Evolutionary conservation across 1,140 invertebrate species (phyloP), one percentile per base, ranked within the genome.

Genomic region (Mercenaria mercenaria): DNA sequence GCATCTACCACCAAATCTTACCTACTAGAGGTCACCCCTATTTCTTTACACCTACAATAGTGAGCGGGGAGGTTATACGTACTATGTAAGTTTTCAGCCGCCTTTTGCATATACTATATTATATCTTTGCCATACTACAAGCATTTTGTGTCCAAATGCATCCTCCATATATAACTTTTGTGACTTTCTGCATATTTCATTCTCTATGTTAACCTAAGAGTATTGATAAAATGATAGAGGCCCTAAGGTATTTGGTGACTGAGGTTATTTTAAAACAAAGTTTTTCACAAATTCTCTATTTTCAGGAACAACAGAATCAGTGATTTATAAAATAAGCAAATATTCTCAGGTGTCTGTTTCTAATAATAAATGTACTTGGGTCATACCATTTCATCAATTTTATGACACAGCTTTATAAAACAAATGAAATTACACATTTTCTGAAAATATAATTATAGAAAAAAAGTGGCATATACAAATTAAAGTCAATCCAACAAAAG

Each of bases 41-140:
- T 34, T 56, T 79, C 76, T 56, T 79, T 79, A 79, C 32, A 79
- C 76, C 76, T 79, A 79, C 76, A 79, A 79, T 79, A 79, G 47
- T 79, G 76, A 79, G 76, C 76, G 50, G 72, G 72, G 32, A 37
- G 76, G 76, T 32, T 79, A 79, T 56, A 79, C 13, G 32, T 20
- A 77, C 32, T 79, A 79, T 37, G 67, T 72, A 37, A 39, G 67
- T 64, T 18, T 20, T 59, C 76, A 79, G 76, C 50, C 47, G 50
- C 47, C 34, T 1, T n/a, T 64, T 37, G 67, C 67, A 72, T 41
- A 47, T 47, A 47, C 43, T 47, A 47, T 47, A 72, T 72, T 72
- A 72, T 39, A 72, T 29, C 37, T 72, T 41, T 72, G 67, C 67
- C 67, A 72, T 72, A 20, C 67, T 39, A 72, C 37, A 72, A 72